A percentile compares a stretch with the other conserved stretches of the same genome.
These are phyloP conservation scores for Hoplias malabaricus DNA, from an alignment of 2,113 vertebrate species.

Conservation along the genomic window DNA sequence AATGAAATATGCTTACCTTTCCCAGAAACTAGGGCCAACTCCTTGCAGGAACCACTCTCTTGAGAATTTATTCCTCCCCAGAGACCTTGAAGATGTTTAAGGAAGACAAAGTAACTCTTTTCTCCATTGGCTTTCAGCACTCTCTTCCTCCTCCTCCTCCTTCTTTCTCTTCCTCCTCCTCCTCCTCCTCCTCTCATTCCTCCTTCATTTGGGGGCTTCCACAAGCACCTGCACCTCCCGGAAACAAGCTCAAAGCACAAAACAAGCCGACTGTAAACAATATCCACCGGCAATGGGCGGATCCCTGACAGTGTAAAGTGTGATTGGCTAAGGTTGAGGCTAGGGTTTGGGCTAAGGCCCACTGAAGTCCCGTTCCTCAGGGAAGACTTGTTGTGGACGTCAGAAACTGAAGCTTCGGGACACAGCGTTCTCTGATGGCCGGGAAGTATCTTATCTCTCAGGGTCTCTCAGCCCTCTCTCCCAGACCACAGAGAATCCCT, in stretches of 20 bases:
- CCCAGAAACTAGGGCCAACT: slow-evolving; percentile 55
- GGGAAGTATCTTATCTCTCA: slow-evolving; percentile 78
- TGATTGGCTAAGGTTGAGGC: slow-evolving; percentile 49
- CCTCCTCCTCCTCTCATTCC: slow-evolving; percentile 51
- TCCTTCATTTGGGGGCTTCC: slow-evolving; percentile 57
- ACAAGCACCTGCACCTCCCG: slow-evolving; percentile 76
- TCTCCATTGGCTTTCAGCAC: slow-evolving; percentile 47
- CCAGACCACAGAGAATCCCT: slow-evolving; percentile 59
- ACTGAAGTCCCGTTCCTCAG: slow-evolving; percentile 31
- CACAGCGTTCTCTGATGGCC: slow-evolving; percentile 70
- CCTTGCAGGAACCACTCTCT: slow-evolving; percentile 57
- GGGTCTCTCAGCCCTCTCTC: slow-evolving; percentile 67
- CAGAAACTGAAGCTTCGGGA: slow-evolving; percentile 68
- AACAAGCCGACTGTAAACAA: slow-evolving; percentile 30
- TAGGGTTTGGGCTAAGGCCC: slow-evolving; percentile 21
- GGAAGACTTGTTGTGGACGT: slow-evolving; percentile 68
- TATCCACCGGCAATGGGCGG: slow-evolving; percentile 9
- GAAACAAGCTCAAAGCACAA: slow-evolving; percentile 18
- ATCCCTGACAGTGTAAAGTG: slow-evolving; percentile 39
- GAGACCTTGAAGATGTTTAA: slow-evolving; percentile 87
- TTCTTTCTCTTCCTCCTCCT: slow-evolving; percentile 65
- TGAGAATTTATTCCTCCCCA: slow-evolving; percentile 79
- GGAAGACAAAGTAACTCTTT: slow-evolving; percentile 83
- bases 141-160: slow-evolving; percentile 69
- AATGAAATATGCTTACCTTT: slow-evolving; percentile 68